Evolutionary conservation across 2,797 vertebrate species (phyloP).

Genomic region (Geotria australis): DNA sequence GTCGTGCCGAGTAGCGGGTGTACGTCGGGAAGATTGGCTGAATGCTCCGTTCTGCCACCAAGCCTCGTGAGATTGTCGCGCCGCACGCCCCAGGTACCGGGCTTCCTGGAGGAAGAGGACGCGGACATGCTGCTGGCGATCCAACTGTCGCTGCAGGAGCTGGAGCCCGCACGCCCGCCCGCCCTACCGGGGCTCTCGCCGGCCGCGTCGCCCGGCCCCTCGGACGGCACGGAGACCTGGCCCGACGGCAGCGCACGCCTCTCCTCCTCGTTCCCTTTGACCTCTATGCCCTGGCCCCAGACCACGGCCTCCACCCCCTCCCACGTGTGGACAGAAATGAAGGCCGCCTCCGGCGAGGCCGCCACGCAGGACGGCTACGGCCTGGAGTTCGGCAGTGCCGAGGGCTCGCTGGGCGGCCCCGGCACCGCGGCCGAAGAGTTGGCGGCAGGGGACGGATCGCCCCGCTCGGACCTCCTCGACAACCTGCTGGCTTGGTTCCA

Average conservation of each 20-base stretch:
- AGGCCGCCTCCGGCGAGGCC: too few species aligned
- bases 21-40: too few species aligned
- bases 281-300: not conserved
- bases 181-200: not conserved
- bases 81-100: slow-evolving; percentile 23
- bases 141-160: slow-evolving; percentile 85
- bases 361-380: too few species aligned
- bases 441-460: too few species aligned
- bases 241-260: not conserved
- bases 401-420: too few species aligned
- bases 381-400: too few species aligned
- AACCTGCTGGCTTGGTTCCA: slow-evolving; percentile 99
- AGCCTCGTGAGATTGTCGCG: too few species aligned
- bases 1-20: too few species aligned
- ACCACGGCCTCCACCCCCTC: not conserved
- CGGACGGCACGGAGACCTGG: not conserved
- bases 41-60: too few species aligned
- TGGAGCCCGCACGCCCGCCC: slow-evolving; percentile 17
- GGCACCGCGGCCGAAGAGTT: too few species aligned
- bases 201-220: not conserved
- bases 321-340: not conserved
- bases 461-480: slow-evolving; percentile 19
- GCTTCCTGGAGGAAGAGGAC: slow-evolving; percentile 84
- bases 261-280: not conserved
- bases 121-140: slow-evolving; percentile 94